Evolutionary conservation across 2,797 vertebrate species (phyloP), one percentile per base, ranked within the genome.

Genomic region (Borostomias antarcticus): DNA sequence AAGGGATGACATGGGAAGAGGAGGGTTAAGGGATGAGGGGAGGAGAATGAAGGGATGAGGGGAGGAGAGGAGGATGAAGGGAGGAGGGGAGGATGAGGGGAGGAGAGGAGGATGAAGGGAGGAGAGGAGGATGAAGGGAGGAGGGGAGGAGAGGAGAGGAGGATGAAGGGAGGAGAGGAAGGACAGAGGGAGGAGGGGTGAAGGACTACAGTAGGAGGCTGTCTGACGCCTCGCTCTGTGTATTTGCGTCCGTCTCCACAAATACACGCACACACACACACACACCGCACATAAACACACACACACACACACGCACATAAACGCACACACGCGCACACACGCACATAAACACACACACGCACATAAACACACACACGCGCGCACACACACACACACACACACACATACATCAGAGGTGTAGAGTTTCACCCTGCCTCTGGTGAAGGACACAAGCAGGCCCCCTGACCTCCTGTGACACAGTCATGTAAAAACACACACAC

Each of bases 341-440:
- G n/a, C n/a, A n/a, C n/a, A n/a, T n/a, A n/a, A n/a, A n/a, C n/a
- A n/a, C n/a, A n/a, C n/a, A n/a, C n/a, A n/a, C n/a, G n/a, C n/a
- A n/a, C n/a, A n/a, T n/a, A n/a, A n/a, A n/a, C n/a, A n/a, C n/a
- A n/a, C n/a, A n/a, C n/a, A n/a, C n/a, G n/a, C n/a, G n/a, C n/a
- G n/a, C n/a, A n/a, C n/a, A 51, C 29, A 19, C 33, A 50, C 47
- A 23, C 32, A 25, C 29, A 26, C 21, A 66, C 72, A 48, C 66
- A 21, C 47, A 68, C 60, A 73, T 51, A 58, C 75, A 35, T 70
- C 32, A 50, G 40, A 11, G 72, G 87, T 87, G 80, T 89, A 78
- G 69, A 77, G 81, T 89, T 89, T 83, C 88, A 84, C 72, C 77
- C 79, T 85, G 82, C 71, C 71, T 64, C 77, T 85, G 88, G 62